A percentile compares a stretch with the other conserved stretches of the same genome.
Conservation (phyloP, 1,140 invertebrate genomes). For the Microplitis mediator region DNA sequence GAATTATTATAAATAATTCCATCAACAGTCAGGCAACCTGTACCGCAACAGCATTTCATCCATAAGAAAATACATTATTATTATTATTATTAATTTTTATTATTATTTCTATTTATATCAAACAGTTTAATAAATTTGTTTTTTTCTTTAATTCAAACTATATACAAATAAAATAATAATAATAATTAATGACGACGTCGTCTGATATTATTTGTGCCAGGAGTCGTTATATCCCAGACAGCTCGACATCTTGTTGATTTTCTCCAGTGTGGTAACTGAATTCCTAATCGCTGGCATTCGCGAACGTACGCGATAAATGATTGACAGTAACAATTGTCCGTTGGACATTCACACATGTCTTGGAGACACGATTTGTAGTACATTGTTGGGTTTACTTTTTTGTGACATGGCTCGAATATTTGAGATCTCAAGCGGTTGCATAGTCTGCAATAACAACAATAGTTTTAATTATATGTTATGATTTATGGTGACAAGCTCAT, state of each 20-base stretch:
- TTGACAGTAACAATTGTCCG: conserved; percentile 84
- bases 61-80: no score
- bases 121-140: no score
- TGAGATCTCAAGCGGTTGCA: conserved; percentile 51
- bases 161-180: no score
- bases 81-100: no score
- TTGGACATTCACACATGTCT: conserved; percentile 89
- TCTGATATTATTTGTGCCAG: conserved; percentile 8
- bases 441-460: conserved; percentile 38
- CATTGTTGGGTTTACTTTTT: conserved; percentile 75
- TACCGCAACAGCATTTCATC: no score
- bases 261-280: conserved; percentile 72
- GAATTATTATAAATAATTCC: no score
- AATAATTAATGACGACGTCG: conserved; percentile 21
- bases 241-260: conserved; percentile 66
- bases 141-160: no score
- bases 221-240: conserved; percentile 41
- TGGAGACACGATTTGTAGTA: conserved; percentile 85
- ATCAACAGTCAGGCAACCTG: no score
- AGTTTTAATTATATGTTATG: background rate
- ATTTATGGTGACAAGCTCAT: no score
- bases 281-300: conserved; percentile 80
- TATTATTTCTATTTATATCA: no score
- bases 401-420: conserved; percentile 68
- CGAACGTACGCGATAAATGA: conserved; percentile 86